A percentile compares a stretch with the other conserved stretches of the same genome.
Conservation (phyloP, 2,113 vertebrate species). For the Anser brachyrhynchus region DNA sequence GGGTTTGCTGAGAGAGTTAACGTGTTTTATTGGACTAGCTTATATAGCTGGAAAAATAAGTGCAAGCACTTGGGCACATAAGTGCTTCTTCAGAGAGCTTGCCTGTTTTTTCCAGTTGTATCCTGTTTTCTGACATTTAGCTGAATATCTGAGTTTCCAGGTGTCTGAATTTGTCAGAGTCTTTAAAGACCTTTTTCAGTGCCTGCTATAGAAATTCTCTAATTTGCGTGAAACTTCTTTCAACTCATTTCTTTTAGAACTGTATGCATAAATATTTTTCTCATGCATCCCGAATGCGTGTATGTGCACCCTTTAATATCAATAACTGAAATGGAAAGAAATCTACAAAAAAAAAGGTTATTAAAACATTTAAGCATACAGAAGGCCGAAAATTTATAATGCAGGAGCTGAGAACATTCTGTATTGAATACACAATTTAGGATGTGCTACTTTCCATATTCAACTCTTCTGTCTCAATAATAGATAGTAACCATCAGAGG, state of each 20-base stretch:
- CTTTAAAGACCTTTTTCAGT: neutral
- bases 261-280: neutral
- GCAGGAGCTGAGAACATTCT: neutral
- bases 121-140: neutral
- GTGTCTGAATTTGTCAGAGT: neutral
- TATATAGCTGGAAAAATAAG: neutral
- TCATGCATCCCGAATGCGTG: neutral
- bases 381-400: neutral
- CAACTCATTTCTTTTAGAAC: neutral
- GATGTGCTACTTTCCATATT: neutral
- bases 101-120: neutral
- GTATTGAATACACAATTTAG: neutral
- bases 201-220: neutral
- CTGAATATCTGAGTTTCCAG: neutral
- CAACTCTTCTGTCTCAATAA: neutral
- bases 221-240: neutral
- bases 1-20: neutral
- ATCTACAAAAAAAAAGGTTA: neutral
- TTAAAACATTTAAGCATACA: neutral
- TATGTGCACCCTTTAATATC: neutral
- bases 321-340: neutral
- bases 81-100: neutral
- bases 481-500: slow-evolving; percentile 61
- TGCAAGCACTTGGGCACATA: neutral
- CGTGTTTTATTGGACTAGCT: neutral